Conservation (phyloP, 2,113 vertebrate genomes). For the Trematomus loennbergii region DNA sequence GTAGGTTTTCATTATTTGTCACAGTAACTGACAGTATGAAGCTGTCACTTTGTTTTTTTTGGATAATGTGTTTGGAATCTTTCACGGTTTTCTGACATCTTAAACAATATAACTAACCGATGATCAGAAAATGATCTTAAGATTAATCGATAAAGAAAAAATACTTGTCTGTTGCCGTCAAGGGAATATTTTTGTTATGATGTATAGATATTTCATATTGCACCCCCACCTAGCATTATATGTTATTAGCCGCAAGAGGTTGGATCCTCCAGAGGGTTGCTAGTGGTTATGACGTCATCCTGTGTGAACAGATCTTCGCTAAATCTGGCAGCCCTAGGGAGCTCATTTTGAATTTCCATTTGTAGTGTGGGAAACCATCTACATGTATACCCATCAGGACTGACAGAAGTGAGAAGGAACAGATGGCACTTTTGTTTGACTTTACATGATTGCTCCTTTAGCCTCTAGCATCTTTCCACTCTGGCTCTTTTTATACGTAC, state of each 20-base stretch:
- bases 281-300: conserved; percentile 34
- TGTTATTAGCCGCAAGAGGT: conserved; percentile 26
- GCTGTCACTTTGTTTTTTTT: not conserved
- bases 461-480: not conserved
- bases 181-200: no score
- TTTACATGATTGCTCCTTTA: conserved; percentile 21
- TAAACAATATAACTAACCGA: not conserved
- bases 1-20: not conserved
- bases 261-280: conserved; percentile 25
- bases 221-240: not conserved
- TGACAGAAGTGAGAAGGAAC: conserved; percentile 19
- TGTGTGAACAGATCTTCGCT: conserved; percentile 60
- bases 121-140: not conserved
- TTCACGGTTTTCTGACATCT: not conserved
- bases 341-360: conserved; percentile 63
- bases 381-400: conserved; percentile 27
- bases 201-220: not conserved
- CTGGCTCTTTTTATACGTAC: not conserved
- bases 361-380: conserved; percentile 62
- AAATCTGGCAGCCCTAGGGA: conserved; percentile 64
- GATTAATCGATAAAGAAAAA: not conserved
- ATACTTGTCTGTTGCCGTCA: not conserved
- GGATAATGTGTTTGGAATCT: no score
- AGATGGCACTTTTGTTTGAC: conserved; percentile 25
- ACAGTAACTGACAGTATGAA: not conserved